Base-by-base conservation (phyloP, 1,140 invertebrate species). In the Kradibia gibbosae region DNA sequence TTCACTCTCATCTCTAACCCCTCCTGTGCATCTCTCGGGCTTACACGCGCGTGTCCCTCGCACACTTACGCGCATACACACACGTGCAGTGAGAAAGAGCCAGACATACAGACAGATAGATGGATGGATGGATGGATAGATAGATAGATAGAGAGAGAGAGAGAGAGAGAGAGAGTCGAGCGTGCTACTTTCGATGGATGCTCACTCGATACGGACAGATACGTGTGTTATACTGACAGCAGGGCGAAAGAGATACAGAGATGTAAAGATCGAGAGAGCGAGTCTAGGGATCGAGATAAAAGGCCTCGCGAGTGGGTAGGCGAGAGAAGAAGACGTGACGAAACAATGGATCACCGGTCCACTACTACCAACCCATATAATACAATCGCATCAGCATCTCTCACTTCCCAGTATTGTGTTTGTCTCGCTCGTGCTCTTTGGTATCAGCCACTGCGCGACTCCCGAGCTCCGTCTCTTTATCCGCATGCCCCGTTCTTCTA, bases 351-450 rank as follows among this genome's bases (percentile, higher is more conserved):
- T 89, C 88, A 87, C 84, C 87, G 87, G 89, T 87, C 89, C 89
- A 90, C 90, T 88, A 91, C 89, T 87, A 25, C 48, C 10, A 45
- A 48, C 7, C 48, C 36, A 42, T 86, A 90, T 91, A 89, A 91
- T 91, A 91, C 90, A 91, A 91, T 91, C 91, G 90, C 91, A 91
- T 91, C 91, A 91, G 91, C 91, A 91, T 91, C 90, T 91, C 89
- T 87, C 48, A 39, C 57, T 57, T 20, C 36, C 31, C 31, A 74
- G 83, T 60, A 76, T 75, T 88, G 90, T 91, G 89, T 90, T 89
- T 88, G 87, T 83, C 85, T 87, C 45, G 36, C 50, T 80, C 85
- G 82, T 81, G 76, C 79, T 88, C 89, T 91, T 91, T 90, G 88
- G 89, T 90, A 90, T 90, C 90, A 85, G 86, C 86, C 86, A 85